Percentiles rank a stretch among this genome's conserved stretches.
Conservation (phyloP, 2,888 invertebrate genomes). For the Drosophila nr. medialis region DNA sequence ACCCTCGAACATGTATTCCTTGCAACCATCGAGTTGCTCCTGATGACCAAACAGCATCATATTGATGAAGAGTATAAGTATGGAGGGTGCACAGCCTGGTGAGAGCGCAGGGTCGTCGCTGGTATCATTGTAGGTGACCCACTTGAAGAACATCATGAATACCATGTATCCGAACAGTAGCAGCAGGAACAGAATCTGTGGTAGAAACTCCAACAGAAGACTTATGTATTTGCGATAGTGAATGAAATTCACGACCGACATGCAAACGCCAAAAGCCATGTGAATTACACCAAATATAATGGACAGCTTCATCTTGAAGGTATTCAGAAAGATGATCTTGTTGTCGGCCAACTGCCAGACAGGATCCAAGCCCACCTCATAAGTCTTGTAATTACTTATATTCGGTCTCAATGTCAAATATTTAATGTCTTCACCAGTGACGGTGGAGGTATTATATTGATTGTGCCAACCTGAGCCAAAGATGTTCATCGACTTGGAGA, state of each 20-base stretch:
- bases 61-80: conserved; percentile 91
- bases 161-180: conserved; percentile 96
- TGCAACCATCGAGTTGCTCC: conserved; percentile 85
- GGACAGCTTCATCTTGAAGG: conserved; percentile 98
- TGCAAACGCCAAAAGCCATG: conserved; percentile 96
- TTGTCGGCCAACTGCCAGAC: conserved; percentile 92
- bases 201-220: conserved; percentile 93
- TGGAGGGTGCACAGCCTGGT: conserved; percentile 89
- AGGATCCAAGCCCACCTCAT: conserved; percentile 93
- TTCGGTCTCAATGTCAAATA: conserved; percentile 80
- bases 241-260: conserved; percentile 91
- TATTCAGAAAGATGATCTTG: conserved; percentile 97
- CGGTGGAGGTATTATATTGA: conserved; percentile 86
- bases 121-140: conserved; percentile 88
- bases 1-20: conserved; percentile 89
- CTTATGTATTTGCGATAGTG: conserved; percentile 89
- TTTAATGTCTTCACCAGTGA: conserved; percentile 23
- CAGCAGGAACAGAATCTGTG: conserved; percentile 94
- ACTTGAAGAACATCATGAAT: conserved; percentile 96
- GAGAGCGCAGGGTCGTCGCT: conserved; percentile 73
- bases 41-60: conserved; percentile 89
- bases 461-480: conserved; percentile 95
- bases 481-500: conserved; percentile 97
- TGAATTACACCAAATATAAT: conserved; percentile 96
- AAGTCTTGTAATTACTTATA: conserved; percentile 88